A percentile compares a stretch with the other conserved stretches of the same genome.
Evolutionary conservation across 2,888 invertebrate species (phyloP).

Genomic region (Magallana nippona): DNA sequence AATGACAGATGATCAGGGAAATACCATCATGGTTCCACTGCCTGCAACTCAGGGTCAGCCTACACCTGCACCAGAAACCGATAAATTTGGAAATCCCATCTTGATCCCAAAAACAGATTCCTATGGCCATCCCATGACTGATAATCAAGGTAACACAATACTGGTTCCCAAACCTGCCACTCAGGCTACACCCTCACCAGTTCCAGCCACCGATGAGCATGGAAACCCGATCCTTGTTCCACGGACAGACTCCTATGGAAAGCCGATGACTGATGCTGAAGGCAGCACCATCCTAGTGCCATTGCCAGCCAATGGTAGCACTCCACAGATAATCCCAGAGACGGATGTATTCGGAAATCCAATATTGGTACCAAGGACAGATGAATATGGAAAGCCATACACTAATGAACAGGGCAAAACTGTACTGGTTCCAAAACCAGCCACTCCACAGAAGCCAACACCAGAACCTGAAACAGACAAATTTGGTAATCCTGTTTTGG

Average conservation of each 20-base stretch:
- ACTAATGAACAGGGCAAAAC: conserved; percentile 43
- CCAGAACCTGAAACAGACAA: conserved; percentile 50
- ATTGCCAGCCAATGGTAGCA: conserved; percentile 7
- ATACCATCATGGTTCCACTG: conserved; percentile 16
- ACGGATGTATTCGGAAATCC: conserved; percentile 45
- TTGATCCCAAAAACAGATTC: conserved; percentile 47
- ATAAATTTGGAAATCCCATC: conserved; percentile 53
- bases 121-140: conserved; percentile 43
- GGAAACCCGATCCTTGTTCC: conserved; percentile 54
- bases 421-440: conserved; percentile 29
- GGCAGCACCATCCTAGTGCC: conserved; percentile 32
- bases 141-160: conserved; percentile 39
- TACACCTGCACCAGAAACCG: conserved; percentile 53
- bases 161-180: conserved; percentile 16
- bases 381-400: conserved; percentile 44
- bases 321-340: conserved; percentile 50
- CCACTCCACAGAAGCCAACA: conserved; percentile 50
- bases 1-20: conserved; percentile 6
- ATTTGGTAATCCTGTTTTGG: conserved; percentile 53
- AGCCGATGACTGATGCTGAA: conserved; percentile 36
- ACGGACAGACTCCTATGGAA: conserved; percentile 33
- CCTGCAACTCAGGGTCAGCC: conserved; percentile 43
- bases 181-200: conserved; percentile 37
- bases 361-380: conserved; percentile 31
- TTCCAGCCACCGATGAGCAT: conserved; percentile 36